Evolutionary conservation across 1,140 invertebrate species (phyloP), one percentile per base, ranked within the genome.

Genomic region (Hylaeus anthracinus): DNA sequence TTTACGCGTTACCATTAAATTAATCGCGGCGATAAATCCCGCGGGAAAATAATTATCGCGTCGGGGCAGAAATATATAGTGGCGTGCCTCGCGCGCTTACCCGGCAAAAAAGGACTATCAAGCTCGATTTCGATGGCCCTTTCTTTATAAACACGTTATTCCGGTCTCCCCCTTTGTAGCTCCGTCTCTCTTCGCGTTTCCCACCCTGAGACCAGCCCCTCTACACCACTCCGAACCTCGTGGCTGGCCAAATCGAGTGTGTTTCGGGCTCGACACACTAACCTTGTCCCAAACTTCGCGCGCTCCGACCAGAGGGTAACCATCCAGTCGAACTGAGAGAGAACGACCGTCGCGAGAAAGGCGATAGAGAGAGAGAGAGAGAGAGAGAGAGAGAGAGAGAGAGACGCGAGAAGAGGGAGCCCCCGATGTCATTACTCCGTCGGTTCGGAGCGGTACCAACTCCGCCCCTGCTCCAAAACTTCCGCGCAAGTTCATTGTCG

Each of bases 281-380:
- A 89, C 87, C 88, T 88, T 89, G 87, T 89, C 88, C 85, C 86
- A 69, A 88, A 89, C 53, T 88, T 77, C 53, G 78, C 78, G 76
- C 60, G 71, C 65, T 51, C 65, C 66, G 60, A 81, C 60, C 56
- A 5, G 3, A 45, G 43, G 43, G 43, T 2, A 45, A 45, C 3
- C 43, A 5, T 3, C 43, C 43, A 10, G 56, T 39, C 61, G 43
- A 56, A 6, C 12, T 6, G 53, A 41, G 14, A 75, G 26, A 26
- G 26, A 26, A 26, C 26, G 26, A 26, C 26, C 26, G 26, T 26
- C 26, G 26, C 26, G 26, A 26, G 26, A 26, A 26, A 26, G 26
- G 26, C 26, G 26, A 26, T 26, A 26, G 65, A 76, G 67, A 69
- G 15, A 12, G 51, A 72, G 51, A 61, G 76, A 69, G 39, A 51